These are phyloP conservation scores for Tenthredo mesomela DNA, from an alignment of 2,888 invertebrate species.

Conservation along the genomic window DNA sequence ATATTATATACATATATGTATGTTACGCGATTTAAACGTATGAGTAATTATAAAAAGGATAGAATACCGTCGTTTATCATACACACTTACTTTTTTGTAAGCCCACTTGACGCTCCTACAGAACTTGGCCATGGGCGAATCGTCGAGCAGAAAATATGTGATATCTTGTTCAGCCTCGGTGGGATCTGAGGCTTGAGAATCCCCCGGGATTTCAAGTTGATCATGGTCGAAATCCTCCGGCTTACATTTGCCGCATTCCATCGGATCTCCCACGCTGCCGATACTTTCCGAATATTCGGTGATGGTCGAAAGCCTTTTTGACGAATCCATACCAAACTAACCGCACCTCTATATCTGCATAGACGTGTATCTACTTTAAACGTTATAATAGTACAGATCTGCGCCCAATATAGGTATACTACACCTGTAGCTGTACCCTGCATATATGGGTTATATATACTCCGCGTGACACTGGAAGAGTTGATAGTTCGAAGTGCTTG, in stretches of 20 bases:
- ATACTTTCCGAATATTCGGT: constrained; percentile 66
- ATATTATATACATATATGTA: no score
- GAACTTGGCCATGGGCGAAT: constrained; percentile 71
- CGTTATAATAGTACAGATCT: neutral
- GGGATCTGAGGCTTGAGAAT: constrained; percentile 23
- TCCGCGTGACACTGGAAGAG: neutral
- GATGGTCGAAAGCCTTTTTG: constrained; percentile 70
- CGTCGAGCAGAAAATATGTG: constrained; percentile 70
- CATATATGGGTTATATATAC: neutral
- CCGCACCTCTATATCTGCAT: neutral
- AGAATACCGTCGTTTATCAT: neutral
- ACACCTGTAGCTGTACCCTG: no score
- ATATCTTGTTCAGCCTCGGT: constrained; percentile 50
- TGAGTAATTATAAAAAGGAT: neutral
- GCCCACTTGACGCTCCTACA: constrained; percentile 71
- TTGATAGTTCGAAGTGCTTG: neutral
- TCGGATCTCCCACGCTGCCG: constrained; percentile 54
- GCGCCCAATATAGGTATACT: neutral
- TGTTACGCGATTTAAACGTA: neutral
- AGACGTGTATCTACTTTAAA: neutral
- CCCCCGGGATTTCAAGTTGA: constrained; percentile 36
- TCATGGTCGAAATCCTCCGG: constrained; percentile 14
- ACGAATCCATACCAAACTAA: constrained; percentile 20
- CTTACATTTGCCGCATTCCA: constrained; percentile 11
- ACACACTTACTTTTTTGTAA: constrained; percentile 71